Base-by-base conservation (phyloP, 2,888 invertebrate genomes). In the Epistrophella euchroma region DNA sequence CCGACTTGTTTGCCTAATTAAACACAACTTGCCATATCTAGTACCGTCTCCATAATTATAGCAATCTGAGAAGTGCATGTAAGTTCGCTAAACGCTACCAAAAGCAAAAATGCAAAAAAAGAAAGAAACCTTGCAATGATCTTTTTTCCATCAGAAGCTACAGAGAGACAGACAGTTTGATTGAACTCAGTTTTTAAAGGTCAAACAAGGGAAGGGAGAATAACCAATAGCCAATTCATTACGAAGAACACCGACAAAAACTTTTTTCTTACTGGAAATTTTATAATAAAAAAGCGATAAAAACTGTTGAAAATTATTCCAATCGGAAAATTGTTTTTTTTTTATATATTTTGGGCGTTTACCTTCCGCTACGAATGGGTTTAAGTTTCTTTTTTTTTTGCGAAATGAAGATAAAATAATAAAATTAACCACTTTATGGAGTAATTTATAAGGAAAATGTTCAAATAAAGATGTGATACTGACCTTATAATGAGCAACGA, bases 401-500 rank as follows among this genome's bases (percentile, higher is more conserved):
- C 80, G 50, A 79, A 68, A 74, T 56, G 2, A 17, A n/a, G 10
- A 35, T 40, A 60, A 52, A 25, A 15, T 52, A 25, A 22, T 11
- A 45, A 2, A 22, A 22, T 15, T 58, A 82, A 35, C 15, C 6
- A 22, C 1, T 66, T 64, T 62, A 70, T 70, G 37, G n/a, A 70
- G 70, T 43, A 70, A 15, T 66, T 60, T 40, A 22, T 15, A 22
- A 22, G 13, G 19, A 50, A 35, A 50, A 43, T 17, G 5, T n/a
- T 11, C 1, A 77, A 32, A 81, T 72, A 85, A 52, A 52, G 11
- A 47, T 76, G 60, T 81, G 60, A 76, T 85, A 85, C 85, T 85
- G 73, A 85, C 85, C 85, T 81, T 85, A 73, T 79, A 74, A 79
- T 77, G 85, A 70, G 76, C 72, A 76, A 73, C 77, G 75, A 66